phyloP scores from a whole-genome alignment of 1,140 invertebrate species.

The Aphidius ervi region DNA sequence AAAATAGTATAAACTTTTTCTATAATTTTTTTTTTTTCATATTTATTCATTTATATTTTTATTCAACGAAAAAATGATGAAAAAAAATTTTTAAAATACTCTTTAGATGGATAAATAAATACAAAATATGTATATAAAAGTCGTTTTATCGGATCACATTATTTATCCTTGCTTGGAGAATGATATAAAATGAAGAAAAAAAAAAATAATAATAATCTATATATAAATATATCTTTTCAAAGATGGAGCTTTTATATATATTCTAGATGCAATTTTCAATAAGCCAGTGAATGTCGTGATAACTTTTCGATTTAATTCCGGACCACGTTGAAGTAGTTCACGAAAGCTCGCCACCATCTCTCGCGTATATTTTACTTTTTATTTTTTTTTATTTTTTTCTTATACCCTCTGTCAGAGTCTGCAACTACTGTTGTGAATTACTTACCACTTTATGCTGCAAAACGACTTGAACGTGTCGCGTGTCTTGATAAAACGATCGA shows the following conservation, averaged over 20 bases:
- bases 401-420: neutral
- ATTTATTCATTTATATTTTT: no score
- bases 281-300: conserved; percentile 9
- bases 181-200: no score
- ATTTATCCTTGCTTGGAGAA: no score
- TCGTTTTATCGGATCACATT: no score
- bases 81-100: no score
- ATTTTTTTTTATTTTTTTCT: neutral
- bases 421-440: neutral
- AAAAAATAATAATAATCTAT: no score
- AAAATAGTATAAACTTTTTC: no score
- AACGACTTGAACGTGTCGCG: conserved; percentile 11
- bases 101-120: no score
- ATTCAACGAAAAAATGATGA: no score
- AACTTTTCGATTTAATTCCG: conserved; percentile 17
- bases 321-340: conserved; percentile 9
- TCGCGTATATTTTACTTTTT: neutral
- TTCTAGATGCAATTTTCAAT: conserved; percentile 8
- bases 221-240: no score
- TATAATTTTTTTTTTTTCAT: no score
- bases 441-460: conserved; percentile 5
- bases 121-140: no score
- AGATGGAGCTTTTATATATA: neutral
- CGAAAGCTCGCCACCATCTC: neutral
- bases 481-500: conserved; percentile 5